Percentiles rank a stretch among this genome's conserved stretches.
Conservation (phyloP, 2,113 vertebrate species). For the Formicarius rufipectus region DNA sequence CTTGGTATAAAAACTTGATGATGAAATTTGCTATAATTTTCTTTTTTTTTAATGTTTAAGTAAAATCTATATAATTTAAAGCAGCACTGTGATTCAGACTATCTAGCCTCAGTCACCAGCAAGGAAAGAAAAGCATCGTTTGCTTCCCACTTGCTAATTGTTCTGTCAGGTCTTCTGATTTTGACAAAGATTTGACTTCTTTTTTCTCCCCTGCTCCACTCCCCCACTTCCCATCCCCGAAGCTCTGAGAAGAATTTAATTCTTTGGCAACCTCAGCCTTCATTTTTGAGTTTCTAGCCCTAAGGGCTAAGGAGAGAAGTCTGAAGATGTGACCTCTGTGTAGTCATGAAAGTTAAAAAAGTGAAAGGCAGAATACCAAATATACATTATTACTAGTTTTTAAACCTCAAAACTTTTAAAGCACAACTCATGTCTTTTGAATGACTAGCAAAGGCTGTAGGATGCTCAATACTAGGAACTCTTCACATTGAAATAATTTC, state of each 20-base stretch:
- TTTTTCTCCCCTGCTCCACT: neutral
- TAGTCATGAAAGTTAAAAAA: neutral
- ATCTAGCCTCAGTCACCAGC: neutral
- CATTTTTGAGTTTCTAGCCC: conserved; percentile 36
- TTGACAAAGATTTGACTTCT: neutral
- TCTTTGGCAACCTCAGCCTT: conserved; percentile 22
- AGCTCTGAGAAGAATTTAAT: conserved; percentile 3
- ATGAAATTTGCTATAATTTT: neutral
- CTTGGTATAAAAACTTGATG: neutral
- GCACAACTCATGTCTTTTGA: neutral
- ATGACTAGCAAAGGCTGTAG: neutral
- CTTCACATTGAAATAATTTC: neutral
- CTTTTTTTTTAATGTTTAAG: neutral
- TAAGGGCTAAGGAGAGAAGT: neutral
- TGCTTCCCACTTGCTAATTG: neutral
- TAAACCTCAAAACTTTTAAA: neutral
- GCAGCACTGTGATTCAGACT: neutral
- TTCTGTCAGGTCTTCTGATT: neutral
- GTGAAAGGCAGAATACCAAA: neutral
- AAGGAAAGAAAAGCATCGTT: neutral
- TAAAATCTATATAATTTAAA: neutral
- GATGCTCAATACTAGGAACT: neutral
- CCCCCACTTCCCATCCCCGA: neutral
- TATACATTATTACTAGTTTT: neutral
- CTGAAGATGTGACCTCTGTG: conserved; percentile 30